Evolutionary conservation across 2,888 invertebrate genomes (phyloP).

Genomic region (Saturnia pavonia): DNA sequence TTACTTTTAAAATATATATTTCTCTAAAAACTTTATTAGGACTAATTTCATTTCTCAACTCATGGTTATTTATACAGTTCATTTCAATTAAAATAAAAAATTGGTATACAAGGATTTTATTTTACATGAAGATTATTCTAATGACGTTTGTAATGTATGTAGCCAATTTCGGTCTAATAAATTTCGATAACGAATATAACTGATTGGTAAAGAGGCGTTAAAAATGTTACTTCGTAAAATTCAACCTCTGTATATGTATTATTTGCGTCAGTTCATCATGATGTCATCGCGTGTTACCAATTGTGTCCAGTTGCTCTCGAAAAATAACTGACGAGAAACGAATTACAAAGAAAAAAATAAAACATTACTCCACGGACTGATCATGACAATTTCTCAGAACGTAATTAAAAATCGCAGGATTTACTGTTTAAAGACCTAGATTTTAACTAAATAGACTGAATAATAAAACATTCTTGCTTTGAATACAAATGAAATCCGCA

Average conservation of each 20-base stretch:
- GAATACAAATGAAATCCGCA: conserved; percentile 33
- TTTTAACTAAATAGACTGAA: conserved; percentile 10
- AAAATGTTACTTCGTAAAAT: conserved; percentile 22
- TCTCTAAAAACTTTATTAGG: too few relatives aligned
- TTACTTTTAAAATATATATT: too few relatives aligned
- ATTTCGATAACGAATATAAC: not conserved
- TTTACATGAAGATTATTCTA: not conserved
- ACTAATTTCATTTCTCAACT: too few relatives aligned
- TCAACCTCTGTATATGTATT: conserved; percentile 30
- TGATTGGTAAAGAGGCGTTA: not conserved
- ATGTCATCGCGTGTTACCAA: conserved; percentile 52
- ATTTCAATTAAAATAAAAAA: too few relatives aligned
- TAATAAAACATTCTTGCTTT: conserved; percentile 14
- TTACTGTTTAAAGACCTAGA: conserved; percentile 19
- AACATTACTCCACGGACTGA: not conserved
- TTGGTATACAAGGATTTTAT: too few relatives aligned
- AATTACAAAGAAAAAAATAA: conserved; percentile 20
- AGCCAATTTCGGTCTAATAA: not conserved
- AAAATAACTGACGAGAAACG: conserved; percentile 29
- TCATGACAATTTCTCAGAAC: conserved; percentile 1
- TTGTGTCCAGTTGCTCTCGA: conserved; percentile 35
- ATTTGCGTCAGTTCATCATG: conserved; percentile 38
- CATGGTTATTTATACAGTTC: too few relatives aligned
- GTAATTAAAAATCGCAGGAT: conserved; percentile 11
- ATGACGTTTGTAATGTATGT: not conserved